Percentiles rank a stretch among this genome's conserved stretches.
phyloP scores from a whole-genome alignment of 2,888 invertebrate species.

The Caenorhabditis doughertyi region DNA sequence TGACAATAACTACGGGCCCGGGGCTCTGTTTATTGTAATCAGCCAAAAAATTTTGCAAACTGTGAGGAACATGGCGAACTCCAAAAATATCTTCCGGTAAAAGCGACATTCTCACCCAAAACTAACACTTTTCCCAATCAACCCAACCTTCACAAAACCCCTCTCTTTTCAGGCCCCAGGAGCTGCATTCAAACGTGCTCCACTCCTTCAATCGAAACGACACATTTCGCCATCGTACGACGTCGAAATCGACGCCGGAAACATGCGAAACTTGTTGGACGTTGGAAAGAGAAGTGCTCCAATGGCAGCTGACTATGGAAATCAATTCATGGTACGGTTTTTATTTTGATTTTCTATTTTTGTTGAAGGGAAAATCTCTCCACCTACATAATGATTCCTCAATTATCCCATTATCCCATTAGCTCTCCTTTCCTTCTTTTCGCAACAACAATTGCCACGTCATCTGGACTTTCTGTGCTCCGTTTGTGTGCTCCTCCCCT shows the following conservation, averaged over 20 bases:
- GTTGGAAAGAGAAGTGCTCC: slow-evolving; percentile 69
- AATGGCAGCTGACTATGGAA: slow-evolving; percentile 66
- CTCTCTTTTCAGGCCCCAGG: slow-evolving; percentile 15
- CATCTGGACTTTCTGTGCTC: background rate
- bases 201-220: slow-evolving; percentile 64
- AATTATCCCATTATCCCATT: slow-evolving; percentile 25
- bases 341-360: background rate
- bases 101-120: no score
- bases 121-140: background rate
- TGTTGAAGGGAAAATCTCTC: no score
- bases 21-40: no score
- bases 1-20: no score
- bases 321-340: slow-evolving; percentile 62
- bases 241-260: slow-evolving; percentile 69
- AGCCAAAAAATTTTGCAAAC: no score
- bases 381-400: slow-evolving; percentile 12
- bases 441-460: slow-evolving; percentile 2
- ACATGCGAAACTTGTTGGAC: slow-evolving; percentile 66
- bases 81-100: no score
- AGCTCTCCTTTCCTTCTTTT: background rate
- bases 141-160: background rate
- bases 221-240: slow-evolving; percentile 71
- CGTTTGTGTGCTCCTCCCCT: background rate
- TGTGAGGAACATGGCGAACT: no score
- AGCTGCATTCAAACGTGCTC: slow-evolving; percentile 55